Evolutionary conservation across 1,140 invertebrate genomes (phyloP).

Genomic region (Homarus americanus): DNA sequence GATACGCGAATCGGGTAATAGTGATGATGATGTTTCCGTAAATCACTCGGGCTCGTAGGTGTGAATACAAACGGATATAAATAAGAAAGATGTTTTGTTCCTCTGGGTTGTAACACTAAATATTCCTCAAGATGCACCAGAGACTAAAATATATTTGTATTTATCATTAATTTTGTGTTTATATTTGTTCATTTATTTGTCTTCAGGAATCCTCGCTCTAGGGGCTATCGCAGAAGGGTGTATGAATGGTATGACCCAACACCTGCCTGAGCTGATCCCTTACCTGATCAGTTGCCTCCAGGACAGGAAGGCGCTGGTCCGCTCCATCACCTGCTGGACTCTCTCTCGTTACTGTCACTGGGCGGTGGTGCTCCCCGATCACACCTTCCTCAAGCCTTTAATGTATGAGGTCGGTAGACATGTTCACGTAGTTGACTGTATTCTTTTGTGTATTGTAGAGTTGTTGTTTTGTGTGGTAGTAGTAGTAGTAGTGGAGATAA

Average conservation of each 20-base stretch:
- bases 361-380: slow-evolving; percentile 97
- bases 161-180: too few relatives aligned
- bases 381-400: slow-evolving; percentile 94
- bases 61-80: too few relatives aligned
- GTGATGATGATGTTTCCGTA: too few relatives aligned
- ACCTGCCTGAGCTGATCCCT: slow-evolving; percentile 96
- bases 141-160: too few relatives aligned
- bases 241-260: slow-evolving; percentile 97
- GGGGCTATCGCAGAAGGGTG: slow-evolving; percentile 99
- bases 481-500: too few relatives aligned
- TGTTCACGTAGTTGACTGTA: too few relatives aligned
- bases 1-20: slow-evolving; percentile 91
- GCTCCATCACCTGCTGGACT: slow-evolving; percentile 99
- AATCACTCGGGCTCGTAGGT: too few relatives aligned
- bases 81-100: too few relatives aligned
- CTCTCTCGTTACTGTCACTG: slow-evolving; percentile 98
- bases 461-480: too few relatives aligned
- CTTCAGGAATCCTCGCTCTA: slow-evolving; percentile 88
- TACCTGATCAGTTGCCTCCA: slow-evolving; percentile 95
- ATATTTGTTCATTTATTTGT: background rate
- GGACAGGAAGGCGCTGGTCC: slow-evolving; percentile 97
- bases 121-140: too few relatives aligned
- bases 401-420: slow-evolving; percentile 89
- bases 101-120: too few relatives aligned
- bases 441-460: too few relatives aligned